Evolutionary conservation across 2,113 vertebrate genomes (phyloP), one percentile per base, ranked within the genome.

Genomic region (Sander lucioperca): DNA sequence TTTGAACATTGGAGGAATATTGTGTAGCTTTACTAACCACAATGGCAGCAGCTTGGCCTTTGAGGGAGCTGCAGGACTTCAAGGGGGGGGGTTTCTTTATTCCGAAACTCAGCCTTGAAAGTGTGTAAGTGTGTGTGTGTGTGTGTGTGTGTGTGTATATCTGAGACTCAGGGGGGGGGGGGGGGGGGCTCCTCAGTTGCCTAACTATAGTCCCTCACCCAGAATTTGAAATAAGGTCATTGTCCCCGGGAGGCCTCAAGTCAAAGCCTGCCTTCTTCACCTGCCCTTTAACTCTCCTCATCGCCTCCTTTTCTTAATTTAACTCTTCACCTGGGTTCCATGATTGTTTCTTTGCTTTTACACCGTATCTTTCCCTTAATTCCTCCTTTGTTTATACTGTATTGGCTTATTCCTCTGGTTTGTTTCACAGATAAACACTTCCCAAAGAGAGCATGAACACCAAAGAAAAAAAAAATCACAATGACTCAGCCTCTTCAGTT

Each of bases 171-270:
- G 89, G 64, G 8, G 30, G 89, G 3, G 30, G 30, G 30, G 6
- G 6, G 6, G 33, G 92, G 91, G 77, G 15, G 67, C 83, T 94
- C 87, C 89, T 89, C 85, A 84, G 93, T 83, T 89, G 84, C 92
- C 90, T 83, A 90, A 93, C 94, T 94, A 92, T 89, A 90, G 90
- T 90, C 74, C 84, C 75, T 81, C 86, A 91, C 92, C 95, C 93
- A 94, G 96, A 96, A 95, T 97, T 96, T 95, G 94, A 95, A 96
- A 97, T 96, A 96, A 96, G 96, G 95, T 96, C 95, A 94, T 89
- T 90, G 86, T 91, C 95, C 94, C 90, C 94, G 74, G 96, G 94
- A 93, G 96, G 96, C 88, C 92, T 87, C 85, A 88, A 89, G 59
- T 96, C 97, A 96, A 96, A 97, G 95, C 93, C 77, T 88, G 23